Evolutionary conservation across 1,140 invertebrate genomes (phyloP).

Genomic region (Maniola jurtina): DNA sequence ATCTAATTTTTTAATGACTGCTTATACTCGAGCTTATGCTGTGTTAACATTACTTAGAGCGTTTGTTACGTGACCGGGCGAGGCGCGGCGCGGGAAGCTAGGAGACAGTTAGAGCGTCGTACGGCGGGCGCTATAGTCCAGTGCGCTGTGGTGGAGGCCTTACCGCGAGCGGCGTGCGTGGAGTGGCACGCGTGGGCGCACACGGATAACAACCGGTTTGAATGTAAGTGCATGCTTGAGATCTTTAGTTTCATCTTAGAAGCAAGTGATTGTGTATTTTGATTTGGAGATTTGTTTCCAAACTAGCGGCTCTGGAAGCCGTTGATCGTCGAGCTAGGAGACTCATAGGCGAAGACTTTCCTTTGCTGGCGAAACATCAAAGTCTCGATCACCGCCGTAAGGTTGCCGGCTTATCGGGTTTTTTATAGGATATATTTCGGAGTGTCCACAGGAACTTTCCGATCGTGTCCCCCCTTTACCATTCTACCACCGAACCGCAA

Average conservation of each 20-base stretch:
- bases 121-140: slow-evolving; percentile 93
- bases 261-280: too few relatives aligned
- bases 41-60: slow-evolving; percentile 75
- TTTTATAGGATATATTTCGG: too few relatives aligned
- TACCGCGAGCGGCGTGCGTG: slow-evolving; percentile 89
- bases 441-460: too few relatives aligned
- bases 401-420: too few relatives aligned
- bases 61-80: slow-evolving; percentile 89
- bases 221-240: slow-evolving; percentile 81
- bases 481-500: too few relatives aligned
- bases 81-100: slow-evolving; percentile 84
- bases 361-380: too few relatives aligned
- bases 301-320: too few relatives aligned
- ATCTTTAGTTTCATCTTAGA: neutral
- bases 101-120: slow-evolving; percentile 88
- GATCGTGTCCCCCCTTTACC: too few relatives aligned
- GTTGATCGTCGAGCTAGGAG: too few relatives aligned
- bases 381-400: too few relatives aligned
- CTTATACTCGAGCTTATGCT: neutral
- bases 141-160: slow-evolving; percentile 88
- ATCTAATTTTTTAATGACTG: neutral
- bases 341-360: too few relatives aligned
- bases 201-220: slow-evolving; percentile 90
- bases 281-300: too few relatives aligned
- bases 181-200: slow-evolving; percentile 96